Base-by-base conservation (phyloP, 2,888 invertebrate species). In the Coenonympha glycerion region DNA sequence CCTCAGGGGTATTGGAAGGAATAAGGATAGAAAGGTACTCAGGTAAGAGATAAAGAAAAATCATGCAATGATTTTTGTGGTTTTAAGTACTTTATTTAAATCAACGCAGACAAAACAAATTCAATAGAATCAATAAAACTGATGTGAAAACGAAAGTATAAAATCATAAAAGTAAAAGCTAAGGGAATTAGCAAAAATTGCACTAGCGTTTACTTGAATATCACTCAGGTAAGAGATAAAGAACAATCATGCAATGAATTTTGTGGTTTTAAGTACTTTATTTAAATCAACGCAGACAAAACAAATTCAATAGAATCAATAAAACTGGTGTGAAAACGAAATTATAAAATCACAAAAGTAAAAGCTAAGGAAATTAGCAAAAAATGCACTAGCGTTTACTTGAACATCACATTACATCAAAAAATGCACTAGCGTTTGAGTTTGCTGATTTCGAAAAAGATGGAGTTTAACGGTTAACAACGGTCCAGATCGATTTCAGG, bases 51-150 rank as follows among this genome's bases (percentile, higher is more conserved):
- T 24, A 24, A 13, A 49, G 40, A 45, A 53, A 56, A 54, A 49
- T 45, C 51, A 47, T 54, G 52, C 44, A 44, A 52, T 52, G 40
- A 26, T 41, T 31, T 51, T 52, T 49, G 28, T 36, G 46, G 42
- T 59, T 61, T 63, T 63, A 62, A 63, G 61, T 65, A 64, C 65
- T 60, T 63, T 63, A 63, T 60, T n/a, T 63, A 62, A 64, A 64
- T 64, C 65, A 66, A 65, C 65, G 62, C 63, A 63, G 59, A 61
- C 60, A 61, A 58, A 57, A 59, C 59, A 55, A 63, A 56, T 57
- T 57, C 61, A 59, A 63, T 62, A 62, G 59, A 62, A 62, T 62
- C 59, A 63, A 62, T 60, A 54, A 61, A 60, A 63, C 58, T 49
- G 61, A 57, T 55, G 53, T 58, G 50, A 42, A 49, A 52, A 55